phyloP scores from a whole-genome alignment of 1,140 invertebrate species.

The Drosophila bocki region DNA sequence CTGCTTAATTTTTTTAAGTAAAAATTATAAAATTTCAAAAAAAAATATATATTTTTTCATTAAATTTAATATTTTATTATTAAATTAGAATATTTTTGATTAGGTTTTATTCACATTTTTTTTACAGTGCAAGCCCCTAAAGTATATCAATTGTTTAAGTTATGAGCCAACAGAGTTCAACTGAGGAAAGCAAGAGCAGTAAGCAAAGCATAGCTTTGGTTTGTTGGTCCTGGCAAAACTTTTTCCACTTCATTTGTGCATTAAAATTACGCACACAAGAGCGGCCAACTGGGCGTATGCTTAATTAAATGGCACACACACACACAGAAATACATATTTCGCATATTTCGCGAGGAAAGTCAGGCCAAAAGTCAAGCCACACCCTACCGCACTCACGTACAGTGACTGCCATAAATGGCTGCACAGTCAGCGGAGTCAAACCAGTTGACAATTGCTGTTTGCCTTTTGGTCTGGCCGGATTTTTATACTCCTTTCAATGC shows the following conservation, averaged over 20 bases:
- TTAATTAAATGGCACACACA: constrained; percentile 56
- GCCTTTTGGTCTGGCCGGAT: constrained; percentile 65
- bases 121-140: constrained; percentile 10
- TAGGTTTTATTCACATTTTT: not conserved
- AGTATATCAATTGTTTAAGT: constrained; percentile 72
- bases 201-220: constrained; percentile 1
- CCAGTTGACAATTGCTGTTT: constrained; percentile 53
- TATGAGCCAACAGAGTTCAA: constrained; percentile 30
- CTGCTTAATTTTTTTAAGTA: not conserved
- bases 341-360: constrained; percentile 7
- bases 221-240: constrained; percentile 41
- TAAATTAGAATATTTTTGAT: no score
- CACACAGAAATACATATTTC: constrained; percentile 16
- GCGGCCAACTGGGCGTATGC: constrained; percentile 40
- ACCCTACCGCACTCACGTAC: constrained; percentile 51
- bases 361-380: constrained; percentile 42
- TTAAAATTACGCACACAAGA: constrained; percentile 41
- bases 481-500: constrained; percentile 75
- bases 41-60: not conserved
- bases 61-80: not conserved
- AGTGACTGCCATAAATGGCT: constrained; percentile 55
- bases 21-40: not conserved
- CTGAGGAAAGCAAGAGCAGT: not conserved
- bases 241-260: constrained; percentile 72
- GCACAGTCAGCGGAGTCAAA: constrained; percentile 25